Percentiles rank a stretch among this genome's conserved stretches.
Conservation (phyloP, 30 jellyfish, hydroid and myxozoan genomes). For the Euphysa ruthae region DNA sequence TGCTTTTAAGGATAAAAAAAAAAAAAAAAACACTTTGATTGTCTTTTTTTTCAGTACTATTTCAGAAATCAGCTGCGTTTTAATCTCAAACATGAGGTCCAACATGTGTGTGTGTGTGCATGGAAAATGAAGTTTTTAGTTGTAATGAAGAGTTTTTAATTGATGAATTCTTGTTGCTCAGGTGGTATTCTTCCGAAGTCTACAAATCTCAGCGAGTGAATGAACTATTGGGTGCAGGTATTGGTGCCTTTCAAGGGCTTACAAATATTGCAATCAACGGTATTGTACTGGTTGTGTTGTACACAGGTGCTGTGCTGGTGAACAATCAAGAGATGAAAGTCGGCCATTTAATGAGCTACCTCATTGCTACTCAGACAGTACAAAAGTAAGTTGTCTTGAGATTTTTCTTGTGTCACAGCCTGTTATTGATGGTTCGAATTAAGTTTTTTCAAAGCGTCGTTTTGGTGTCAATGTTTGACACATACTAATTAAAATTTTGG, state of each 20-base stretch:
- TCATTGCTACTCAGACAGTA: conserved; percentile 90
- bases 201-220: conserved; percentile 40
- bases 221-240: conserved; percentile 88
- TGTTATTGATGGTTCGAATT: too few species aligned
- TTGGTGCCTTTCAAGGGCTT: conserved; percentile 86
- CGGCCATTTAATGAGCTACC: conserved; percentile 90
- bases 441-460: too few species aligned
- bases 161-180: not conserved
- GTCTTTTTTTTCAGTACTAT: too few species aligned
- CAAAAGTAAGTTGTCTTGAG: conserved; percentile 42
- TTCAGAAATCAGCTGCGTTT: too few species aligned
- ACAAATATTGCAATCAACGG: conserved; percentile 92
- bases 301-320: conserved; percentile 74
- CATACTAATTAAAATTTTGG: too few species aligned
- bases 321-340: conserved; percentile 53
- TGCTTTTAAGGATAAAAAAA: too few species aligned
- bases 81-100: too few species aligned
- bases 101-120: too few species aligned
- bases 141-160: not conserved
- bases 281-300: conserved; percentile 63
- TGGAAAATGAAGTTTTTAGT: too few species aligned
- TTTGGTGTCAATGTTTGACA: too few species aligned
- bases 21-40: too few species aligned
- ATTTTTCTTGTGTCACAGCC: not conserved
- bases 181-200: conserved; percentile 81